phyloP scores from a whole-genome alignment of 2,888 invertebrate species.

The Pollenia amentaria region DNA sequence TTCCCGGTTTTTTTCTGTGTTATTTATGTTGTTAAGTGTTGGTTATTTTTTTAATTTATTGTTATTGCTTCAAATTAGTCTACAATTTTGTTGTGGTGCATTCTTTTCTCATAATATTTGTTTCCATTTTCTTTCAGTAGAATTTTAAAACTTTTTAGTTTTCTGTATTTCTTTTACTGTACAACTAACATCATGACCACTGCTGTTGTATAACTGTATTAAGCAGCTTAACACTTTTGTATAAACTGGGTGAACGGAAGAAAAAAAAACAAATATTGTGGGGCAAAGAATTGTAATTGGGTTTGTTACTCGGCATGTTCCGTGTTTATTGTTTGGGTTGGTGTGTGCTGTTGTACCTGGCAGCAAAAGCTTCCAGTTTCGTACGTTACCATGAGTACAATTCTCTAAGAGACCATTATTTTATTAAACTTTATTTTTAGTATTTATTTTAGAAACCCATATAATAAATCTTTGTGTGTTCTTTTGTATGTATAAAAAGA shows the following conservation, averaged over 20 bases:
- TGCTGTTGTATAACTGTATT: constrained; percentile 49
- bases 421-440: background rate
- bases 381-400: background rate
- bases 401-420: background rate
- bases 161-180: background rate
- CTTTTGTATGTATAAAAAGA: background rate
- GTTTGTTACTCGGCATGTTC: background rate
- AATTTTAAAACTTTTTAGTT: constrained; percentile 9
- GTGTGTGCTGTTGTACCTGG: background rate
- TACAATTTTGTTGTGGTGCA: constrained; percentile 33
- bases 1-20: constrained; percentile 8
- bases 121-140: constrained; percentile 21
- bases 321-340: background rate
- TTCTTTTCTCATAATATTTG: background rate
- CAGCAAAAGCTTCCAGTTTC: background rate
- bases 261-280: background rate
- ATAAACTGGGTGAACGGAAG: background rate
- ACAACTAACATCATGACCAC: background rate
- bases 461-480: background rate
- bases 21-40: constrained; percentile 30
- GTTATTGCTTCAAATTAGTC: constrained; percentile 68
- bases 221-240: constrained; percentile 65
- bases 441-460: background rate
- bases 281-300: background rate
- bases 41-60: constrained; percentile 65